Base-by-base conservation (phyloP, 2,113 vertebrate genomes). In the Girardinichthys multiradiatus region DNA sequence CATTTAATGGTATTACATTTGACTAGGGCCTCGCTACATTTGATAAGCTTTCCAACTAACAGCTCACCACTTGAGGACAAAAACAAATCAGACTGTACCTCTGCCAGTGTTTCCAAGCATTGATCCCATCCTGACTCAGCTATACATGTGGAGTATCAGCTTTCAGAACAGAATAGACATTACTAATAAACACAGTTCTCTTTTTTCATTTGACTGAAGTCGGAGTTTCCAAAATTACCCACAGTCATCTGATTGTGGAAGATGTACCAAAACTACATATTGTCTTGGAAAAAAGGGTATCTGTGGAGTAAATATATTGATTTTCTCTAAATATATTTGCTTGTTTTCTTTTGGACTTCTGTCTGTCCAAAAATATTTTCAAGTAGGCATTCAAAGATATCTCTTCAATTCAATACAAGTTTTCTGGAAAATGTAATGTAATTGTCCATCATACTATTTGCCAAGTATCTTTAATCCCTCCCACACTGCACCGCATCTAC, bases 381-480 rank as follows among this genome's bases (percentile, higher is more conserved):
- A 85, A 33, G 57, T 26, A 30, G 60, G 29, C 62, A 67, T 70
- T 69, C 26, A 64, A n/a, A 15, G 48, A 29, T 29, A 27, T 27
- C 26, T 76, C 33, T 10, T 76, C 19, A 72, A 64, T 77, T 82
- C 72, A 78, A 58, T 39, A 62, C 31, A 29, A 79, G n/a, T 39
- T 59, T 82, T 83, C 76, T 80, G 72, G 71, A 88, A 84, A 80
- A 90, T 80, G 86, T 84, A 87, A 48, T 80, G 37, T 81, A 64
- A 73, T 81, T 87, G 66, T 88, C 69, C 83, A 77, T 69, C 91
- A 80, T 78, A 89, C 91, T 85, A 88, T 83, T 82, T 87, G 66
- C 54, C 74, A 63, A 76, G 82, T 82, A 88, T 82, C 80, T 79
- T 85, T 80, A 69, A 79, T 87, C 57, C 84, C 92, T 90, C 88